These are phyloP conservation scores for Zaprionus kolodkinae DNA, from an alignment of 1,140 invertebrate species.

Conservation along the genomic window DNA sequence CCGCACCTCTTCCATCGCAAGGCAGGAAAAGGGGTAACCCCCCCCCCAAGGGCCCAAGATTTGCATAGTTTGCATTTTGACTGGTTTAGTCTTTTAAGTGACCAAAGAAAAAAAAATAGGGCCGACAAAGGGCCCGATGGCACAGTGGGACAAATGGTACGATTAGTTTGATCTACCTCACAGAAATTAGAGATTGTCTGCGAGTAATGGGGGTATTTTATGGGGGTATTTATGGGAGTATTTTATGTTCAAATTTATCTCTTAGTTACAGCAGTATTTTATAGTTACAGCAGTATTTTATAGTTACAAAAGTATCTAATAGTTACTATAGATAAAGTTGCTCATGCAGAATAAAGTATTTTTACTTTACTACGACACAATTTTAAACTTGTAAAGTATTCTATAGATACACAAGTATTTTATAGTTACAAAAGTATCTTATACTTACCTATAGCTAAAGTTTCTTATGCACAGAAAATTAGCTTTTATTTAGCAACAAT, in stretches of 20 bases:
- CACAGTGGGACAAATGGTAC: neutral
- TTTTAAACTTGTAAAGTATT: too few species aligned
- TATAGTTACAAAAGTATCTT: too few species aligned
- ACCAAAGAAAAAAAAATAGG: neutral
- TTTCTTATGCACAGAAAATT: neutral
- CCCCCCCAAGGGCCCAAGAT: slow-evolving; percentile 30
- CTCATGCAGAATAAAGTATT: too few species aligned
- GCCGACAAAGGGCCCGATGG: slow-evolving; percentile 11
- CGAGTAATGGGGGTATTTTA: too few species aligned
- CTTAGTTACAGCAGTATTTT: neutral
- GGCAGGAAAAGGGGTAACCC: too few species aligned
- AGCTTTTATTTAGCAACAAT: neutral
- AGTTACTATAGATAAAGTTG: neutral
- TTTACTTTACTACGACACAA: too few species aligned
- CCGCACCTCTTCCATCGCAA: neutral
- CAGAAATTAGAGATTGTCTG: neutral
- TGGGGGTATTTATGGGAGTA: too few species aligned
- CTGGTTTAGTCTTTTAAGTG: slow-evolving; percentile 17
- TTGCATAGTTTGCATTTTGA: slow-evolving; percentile 40
- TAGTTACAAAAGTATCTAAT: neutral
- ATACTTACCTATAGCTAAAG: too few species aligned
- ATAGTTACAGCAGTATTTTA: neutral
- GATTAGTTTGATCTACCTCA: too few species aligned
- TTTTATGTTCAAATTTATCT: too few species aligned
- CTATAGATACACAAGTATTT: too few species aligned